Conservation (phyloP, 2,113 vertebrate genomes). For the Ictidomys tridecemlineatus region DNA sequence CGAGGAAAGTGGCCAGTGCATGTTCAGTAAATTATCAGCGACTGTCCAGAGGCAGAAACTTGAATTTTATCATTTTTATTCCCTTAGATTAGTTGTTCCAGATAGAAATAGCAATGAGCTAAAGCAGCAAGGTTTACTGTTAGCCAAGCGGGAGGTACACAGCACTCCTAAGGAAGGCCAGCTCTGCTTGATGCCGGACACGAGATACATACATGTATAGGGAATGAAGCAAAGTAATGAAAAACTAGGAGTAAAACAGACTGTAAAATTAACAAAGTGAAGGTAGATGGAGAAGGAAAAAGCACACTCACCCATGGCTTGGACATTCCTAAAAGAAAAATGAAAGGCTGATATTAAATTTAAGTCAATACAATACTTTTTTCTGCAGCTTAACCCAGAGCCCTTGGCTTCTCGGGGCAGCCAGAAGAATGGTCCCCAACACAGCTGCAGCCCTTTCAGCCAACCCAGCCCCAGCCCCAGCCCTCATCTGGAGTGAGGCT, state of each 20-base stretch:
- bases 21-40: fast-evolving
- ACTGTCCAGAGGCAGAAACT: background rate
- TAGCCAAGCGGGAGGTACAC: background rate
- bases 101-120: background rate
- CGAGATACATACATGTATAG: fast-evolving
- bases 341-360: background rate
- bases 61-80: background rate
- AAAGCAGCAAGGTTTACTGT: background rate
- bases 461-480: fast-evolving
- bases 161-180: background rate
- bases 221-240: background rate
- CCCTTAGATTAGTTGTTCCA: background rate
- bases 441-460: fast-evolving
- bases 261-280: background rate
- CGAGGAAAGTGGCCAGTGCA: fast-evolving
- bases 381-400: background rate
- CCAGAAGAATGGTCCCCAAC: background rate
- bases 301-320: background rate
- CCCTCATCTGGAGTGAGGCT: background rate
- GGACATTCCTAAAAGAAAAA: conserved; percentile 72
- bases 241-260: background rate
- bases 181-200: fast-evolving
- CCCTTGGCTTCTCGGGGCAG: fast-evolving
- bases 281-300: background rate
- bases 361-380: background rate